phyloP scores from a whole-genome alignment of 2,888 invertebrate genomes.

The Monoplex corrugatus region DNA sequence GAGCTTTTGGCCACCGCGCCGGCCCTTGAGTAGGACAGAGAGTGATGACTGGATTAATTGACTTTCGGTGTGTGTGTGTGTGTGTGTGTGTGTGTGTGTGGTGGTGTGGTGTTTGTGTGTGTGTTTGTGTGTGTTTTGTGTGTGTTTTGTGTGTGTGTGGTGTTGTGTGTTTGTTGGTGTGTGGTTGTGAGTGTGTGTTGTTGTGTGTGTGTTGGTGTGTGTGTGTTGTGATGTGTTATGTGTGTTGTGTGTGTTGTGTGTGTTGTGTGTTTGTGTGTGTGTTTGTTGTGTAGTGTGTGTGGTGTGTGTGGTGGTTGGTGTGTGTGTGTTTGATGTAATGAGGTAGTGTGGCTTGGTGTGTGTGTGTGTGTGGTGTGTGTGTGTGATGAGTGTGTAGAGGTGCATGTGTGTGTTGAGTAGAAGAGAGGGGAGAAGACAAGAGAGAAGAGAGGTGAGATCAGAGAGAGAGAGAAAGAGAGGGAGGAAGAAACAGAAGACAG shows the following conservation, averaged over 20 bases:
- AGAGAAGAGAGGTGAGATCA: background rate
- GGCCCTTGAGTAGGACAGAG: background rate
- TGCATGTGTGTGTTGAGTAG: too few relatives aligned
- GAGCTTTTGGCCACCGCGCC: background rate
- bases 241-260: slow-evolving; percentile 26
- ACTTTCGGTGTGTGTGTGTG: slow-evolving; percentile 7
- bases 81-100: background rate
- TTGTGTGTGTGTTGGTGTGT: background rate
- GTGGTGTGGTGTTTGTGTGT: slow-evolving; percentile 4
- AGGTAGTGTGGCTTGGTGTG: background rate
- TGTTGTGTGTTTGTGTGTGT: background rate
- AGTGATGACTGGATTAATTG: background rate
- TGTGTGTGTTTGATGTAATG: background rate
- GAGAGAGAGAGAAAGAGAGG: background rate
- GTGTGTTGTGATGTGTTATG: background rate
- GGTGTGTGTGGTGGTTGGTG: background rate
- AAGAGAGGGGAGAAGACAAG: background rate
- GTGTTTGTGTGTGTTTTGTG: background rate
- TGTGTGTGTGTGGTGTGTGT: background rate
- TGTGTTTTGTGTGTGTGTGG: slow-evolving; percentile 11
- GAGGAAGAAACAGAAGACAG: background rate
- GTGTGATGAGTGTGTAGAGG: background rate
- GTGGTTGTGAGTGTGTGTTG: slow-evolving; percentile 3
- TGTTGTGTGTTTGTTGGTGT: background rate
- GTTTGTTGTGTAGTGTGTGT: background rate